A percentile compares a stretch with the other conserved stretches of the same genome.
These are phyloP conservation scores for Dromococcyx pavoninus DNA, from an alignment of 2,797 vertebrate species.

Conservation along the genomic window DNA sequence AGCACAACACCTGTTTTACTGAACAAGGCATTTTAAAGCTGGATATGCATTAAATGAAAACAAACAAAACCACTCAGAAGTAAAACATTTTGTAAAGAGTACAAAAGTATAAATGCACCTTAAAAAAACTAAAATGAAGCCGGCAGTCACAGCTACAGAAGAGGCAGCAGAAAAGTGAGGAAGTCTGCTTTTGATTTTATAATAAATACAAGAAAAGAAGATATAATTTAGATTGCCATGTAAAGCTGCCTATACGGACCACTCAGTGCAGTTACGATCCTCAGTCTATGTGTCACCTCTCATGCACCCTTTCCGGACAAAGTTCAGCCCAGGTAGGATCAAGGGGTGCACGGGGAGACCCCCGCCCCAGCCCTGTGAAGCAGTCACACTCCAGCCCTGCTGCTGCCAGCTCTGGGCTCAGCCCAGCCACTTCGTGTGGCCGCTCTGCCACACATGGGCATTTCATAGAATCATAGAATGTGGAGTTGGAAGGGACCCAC, in stretches of 20 bases:
- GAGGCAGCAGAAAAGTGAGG: background rate
- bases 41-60: background rate
- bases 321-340: no score
- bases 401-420: background rate
- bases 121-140: background rate
- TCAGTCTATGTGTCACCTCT: rapidly evolving
- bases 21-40: background rate
- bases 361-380: rapidly evolving
- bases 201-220: background rate
- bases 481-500: no score
- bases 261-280: background rate
- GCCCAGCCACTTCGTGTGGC: background rate
- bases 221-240: background rate
- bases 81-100: background rate
- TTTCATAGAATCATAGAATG: no score
- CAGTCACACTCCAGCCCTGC: rapidly evolving
- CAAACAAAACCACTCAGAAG: background rate
- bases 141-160: background rate
- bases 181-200: background rate
- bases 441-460: rapidly evolving
- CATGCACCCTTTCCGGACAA: background rate
- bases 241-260: background rate
- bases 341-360: rapidly evolving
- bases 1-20: rapidly evolving
- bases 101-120: background rate